Evolutionary conservation across 2,113 vertebrate genomes (phyloP).

Genomic region (Dipodomys ordii): DNA sequence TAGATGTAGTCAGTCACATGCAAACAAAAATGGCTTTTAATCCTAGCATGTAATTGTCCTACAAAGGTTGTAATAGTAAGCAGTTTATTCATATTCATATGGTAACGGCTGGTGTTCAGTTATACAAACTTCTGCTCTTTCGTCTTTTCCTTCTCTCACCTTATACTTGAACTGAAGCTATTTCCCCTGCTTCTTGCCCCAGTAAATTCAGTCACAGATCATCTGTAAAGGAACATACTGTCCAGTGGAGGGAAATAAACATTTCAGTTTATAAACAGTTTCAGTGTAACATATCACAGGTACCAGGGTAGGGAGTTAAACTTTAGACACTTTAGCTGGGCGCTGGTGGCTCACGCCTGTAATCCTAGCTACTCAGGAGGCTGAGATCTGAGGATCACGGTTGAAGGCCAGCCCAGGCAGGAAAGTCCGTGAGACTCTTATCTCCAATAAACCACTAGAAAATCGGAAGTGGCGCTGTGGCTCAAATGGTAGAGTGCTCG

Average conservation of each 20-base stretch:
- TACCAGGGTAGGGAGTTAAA: too few species aligned
- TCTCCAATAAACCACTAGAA: too few species aligned
- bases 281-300: not conserved
- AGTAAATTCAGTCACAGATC: not conserved
- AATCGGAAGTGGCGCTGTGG: too few species aligned
- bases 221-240: not conserved
- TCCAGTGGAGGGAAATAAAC: not conserved
- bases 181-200: not conserved
- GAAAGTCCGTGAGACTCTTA: too few species aligned
- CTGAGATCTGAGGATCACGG: too few species aligned
- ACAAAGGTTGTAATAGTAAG: not conserved
- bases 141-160: not conserved
- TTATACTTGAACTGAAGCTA: not conserved
- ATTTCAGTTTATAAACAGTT: not conserved
- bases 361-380: too few species aligned
- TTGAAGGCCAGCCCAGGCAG: too few species aligned
- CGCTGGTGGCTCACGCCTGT: too few species aligned
- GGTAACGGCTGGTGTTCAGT: too few species aligned
- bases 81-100: not conserved
- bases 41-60: not conserved
- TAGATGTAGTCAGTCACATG: not conserved
- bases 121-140: not conserved
- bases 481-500: too few species aligned
- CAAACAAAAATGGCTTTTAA: not conserved
- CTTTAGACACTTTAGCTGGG: too few species aligned